A percentile compares a stretch with the other conserved stretches of the same genome.
Conservation (phyloP, 2,113 vertebrate species). For the Cyanistes caeruleus region DNA sequence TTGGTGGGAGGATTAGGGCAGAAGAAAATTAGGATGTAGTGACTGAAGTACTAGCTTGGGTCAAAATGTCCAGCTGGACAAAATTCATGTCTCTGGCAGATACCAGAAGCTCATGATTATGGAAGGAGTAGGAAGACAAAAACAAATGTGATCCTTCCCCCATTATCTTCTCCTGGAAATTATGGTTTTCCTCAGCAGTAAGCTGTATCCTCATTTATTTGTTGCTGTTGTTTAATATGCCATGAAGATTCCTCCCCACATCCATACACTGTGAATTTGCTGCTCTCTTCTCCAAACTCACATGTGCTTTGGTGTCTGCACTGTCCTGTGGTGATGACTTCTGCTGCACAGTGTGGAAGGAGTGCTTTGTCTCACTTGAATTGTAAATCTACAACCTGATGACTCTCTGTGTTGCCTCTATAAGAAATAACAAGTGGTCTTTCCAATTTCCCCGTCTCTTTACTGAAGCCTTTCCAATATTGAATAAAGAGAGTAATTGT, state of each 20-base stretch:
- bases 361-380: not conserved
- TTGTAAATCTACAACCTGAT: not conserved
- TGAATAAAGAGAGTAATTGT: not conserved
- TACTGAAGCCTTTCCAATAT: not conserved
- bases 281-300: not conserved
- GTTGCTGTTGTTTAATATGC: not conserved
- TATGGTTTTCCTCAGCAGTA: not conserved
- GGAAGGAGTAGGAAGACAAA: not conserved
- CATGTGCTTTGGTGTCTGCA: not conserved
- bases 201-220: not conserved
- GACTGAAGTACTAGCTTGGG: not conserved
- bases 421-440: not conserved
- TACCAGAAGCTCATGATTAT: not conserved
- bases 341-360: not conserved
- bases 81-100: not conserved
- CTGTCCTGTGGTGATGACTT: not conserved
- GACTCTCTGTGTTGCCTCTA: not conserved
- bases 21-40: not conserved
- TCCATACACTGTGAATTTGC: not conserved
- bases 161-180: not conserved
- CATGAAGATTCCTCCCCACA: not conserved
- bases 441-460: not conserved
- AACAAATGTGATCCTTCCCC: not conserved
- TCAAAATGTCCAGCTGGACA: conserved; percentile 5
- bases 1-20: not conserved